Base-by-base conservation (phyloP, 2,888 invertebrate species). In the Camponotus fellah region DNA sequence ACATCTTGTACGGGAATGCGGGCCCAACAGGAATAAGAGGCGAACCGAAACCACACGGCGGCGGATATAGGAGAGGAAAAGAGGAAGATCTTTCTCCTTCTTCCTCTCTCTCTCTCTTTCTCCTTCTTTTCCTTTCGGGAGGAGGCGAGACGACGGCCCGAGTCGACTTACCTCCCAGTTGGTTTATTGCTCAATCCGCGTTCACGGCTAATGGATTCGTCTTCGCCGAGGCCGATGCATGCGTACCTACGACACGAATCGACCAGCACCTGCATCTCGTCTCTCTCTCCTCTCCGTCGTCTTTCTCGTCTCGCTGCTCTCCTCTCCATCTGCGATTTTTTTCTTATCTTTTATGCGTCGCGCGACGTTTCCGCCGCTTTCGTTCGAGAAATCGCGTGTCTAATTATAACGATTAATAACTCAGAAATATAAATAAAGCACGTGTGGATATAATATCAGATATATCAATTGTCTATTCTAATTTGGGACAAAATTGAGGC, bases 1-100 rank as follows among this genome's bases (percentile, higher is more conserved):
- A 95, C 94, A 95, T 95, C 95, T 95, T 95, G 94, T 94, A 94
- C 91, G 94, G 93, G 94, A 94, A 94, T 94, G 94, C 94, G 94
- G 94, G 94, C 92, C 91, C 93, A 89, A 92, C 92, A 92, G 92
- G 91, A 93, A 93, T 92, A 92, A 92, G 92, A 91, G 91, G 89
- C 89, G 83, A 89, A 84, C 89, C 90, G 86, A 89, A 90, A 89
- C 84, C 87, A 87, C 49, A 53, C 49, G 49, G n/a, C 87, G 62
- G 37, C 37, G 75, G 53, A 58, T 8, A 58, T 8, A 65, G 66
- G 74, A 89, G 89, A 86, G 74, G 72, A 85, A 89, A 88, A 85
- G 68, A 79, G 83, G 77, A 85, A 89, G 87, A 87, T 26, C 26
- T 26, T 26, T 26, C 26, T 26, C 26, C 26, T 26, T 26, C 26